Evolutionary conservation across 1,140 invertebrate genomes (phyloP), one percentile per base, ranked within the genome.

Genomic region (honey bee (Apis mellifera)): DNA sequence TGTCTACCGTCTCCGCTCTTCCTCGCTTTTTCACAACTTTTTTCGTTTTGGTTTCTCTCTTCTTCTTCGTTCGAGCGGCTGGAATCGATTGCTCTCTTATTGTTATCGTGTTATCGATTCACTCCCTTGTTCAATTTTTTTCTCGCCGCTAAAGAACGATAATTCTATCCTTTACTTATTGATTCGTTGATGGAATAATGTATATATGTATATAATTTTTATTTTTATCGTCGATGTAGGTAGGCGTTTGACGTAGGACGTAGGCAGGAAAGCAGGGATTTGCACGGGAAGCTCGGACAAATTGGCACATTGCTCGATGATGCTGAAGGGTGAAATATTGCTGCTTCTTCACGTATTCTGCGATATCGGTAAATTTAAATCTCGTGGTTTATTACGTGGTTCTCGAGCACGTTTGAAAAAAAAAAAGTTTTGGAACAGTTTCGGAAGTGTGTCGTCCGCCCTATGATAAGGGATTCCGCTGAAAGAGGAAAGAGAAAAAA

Each of bases 301-400:
- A 79, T 42, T 55, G 71, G 75, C 32, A 42, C 32, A 68, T 60
- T 26, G 12, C 48, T 65, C 52, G 42, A 77, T 83, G 85, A 92
- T 92, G 91, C 66, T 88, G 59, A 91, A 85, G 86, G 86, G 72
- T 76, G 84, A 76, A 57, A 32, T 88, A 54, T 48, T 91, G 59
- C 32, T 92, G 50, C 77, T 87, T 59, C 89, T 90, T 21, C 64
- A 87, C 54, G 76, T 89, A 62, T 90, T 84, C 74, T 90, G 79
- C 69, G 82, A 87, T 19, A 71, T 88, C 76, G 91, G 91, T 50
- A 52, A 81, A 68, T 50, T 54, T n/a, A 11, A 55, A 32, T n/a
- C 13, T 48, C 23, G 7, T 57, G 19, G 21, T 21, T 57, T 19
- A 17, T 59, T 42, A 42, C 32, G n/a, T n/a, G 21, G 1, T 17